A percentile compares a stretch with the other conserved stretches of the same genome.
These are phyloP conservation scores for Drosophila teissieri DNA, from an alignment of 1,140 invertebrate genomes.

Conservation along the genomic window DNA sequence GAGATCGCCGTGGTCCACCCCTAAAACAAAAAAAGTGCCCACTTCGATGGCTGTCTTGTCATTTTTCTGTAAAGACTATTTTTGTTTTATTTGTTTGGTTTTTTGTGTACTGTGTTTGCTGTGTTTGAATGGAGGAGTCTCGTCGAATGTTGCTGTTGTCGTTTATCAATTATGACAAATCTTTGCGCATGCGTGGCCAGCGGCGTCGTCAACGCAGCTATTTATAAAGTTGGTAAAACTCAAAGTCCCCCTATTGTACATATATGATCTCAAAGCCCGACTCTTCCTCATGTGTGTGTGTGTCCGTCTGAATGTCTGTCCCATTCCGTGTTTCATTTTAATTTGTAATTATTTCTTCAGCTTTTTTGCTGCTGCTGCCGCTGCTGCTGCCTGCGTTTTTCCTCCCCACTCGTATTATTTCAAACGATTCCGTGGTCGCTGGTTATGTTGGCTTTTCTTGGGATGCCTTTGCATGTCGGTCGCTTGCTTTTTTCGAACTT, in stretches of 20 bases:
- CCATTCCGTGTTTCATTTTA: slow-evolving; percentile 80
- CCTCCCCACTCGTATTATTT: slow-evolving; percentile 53
- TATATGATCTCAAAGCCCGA: slow-evolving; percentile 5
- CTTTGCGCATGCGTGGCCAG: slow-evolving; percentile 83
- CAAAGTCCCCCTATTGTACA: not conserved
- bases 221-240: slow-evolving; percentile 68
- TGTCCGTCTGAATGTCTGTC: slow-evolving; percentile 17
- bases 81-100: slow-evolving; percentile 29
- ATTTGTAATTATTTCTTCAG: slow-evolving; percentile 80
- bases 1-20: slow-evolving; percentile 19
- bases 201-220: slow-evolving; percentile 64
- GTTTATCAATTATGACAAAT: slow-evolving; percentile 84
- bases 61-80: not conserved
- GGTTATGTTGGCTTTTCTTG: slow-evolving; percentile 24
- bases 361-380: slow-evolving; percentile 14
- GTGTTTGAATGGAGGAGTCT: slow-evolving; percentile 36
- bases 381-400: slow-evolving; percentile 27
- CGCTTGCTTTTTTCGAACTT: slow-evolving; percentile 66
- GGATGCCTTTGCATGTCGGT: slow-evolving; percentile 43
- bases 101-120: too few relatives aligned
- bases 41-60: slow-evolving; percentile 1
- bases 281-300: slow-evolving; percentile 18
- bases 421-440: slow-evolving; percentile 57
- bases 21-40: slow-evolving; percentile 10
- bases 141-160: slow-evolving; percentile 51